Conservation (phyloP, 2,797 vertebrate genomes). For the Pogoniulus pusillus region DNA sequence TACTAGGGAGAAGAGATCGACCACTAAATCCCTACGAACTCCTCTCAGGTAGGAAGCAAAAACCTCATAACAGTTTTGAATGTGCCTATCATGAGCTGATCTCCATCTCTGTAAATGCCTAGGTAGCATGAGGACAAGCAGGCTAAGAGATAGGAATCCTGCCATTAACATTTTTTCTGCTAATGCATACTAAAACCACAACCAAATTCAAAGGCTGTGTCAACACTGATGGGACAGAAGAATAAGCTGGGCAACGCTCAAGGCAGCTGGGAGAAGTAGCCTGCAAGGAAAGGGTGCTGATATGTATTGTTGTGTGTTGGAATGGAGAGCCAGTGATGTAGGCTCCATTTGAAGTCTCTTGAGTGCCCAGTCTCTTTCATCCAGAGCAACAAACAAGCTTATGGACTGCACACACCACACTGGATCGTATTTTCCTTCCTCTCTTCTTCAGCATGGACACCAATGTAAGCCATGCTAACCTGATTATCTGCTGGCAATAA, state of each 20-base stretch:
- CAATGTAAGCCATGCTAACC: not conserved
- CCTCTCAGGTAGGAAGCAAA: not conserved
- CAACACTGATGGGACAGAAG: not conserved
- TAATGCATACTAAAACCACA: not conserved
- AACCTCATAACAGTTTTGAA: not conserved
- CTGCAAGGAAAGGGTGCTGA: not conserved
- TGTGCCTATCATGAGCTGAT: not conserved
- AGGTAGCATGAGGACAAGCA: not conserved
- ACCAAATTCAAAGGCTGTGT: not conserved
- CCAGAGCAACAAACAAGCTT: not conserved
- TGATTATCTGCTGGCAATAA: not conserved
- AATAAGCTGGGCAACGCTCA: not conserved
- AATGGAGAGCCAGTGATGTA: not conserved
- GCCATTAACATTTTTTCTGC: not conserved
- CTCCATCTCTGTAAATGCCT: not conserved
- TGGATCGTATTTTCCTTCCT: not conserved
- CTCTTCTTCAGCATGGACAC: not conserved
- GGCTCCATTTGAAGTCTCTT: not conserved
- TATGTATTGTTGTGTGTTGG: not conserved
- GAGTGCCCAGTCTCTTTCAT: not conserved
- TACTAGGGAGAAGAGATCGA: too few relatives aligned
- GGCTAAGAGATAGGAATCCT: not conserved
- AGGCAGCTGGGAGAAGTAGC: not conserved
- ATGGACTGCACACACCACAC: not conserved
- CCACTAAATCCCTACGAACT: too few relatives aligned